Base-by-base conservation (phyloP, 2,888 invertebrate genomes). In the Malacosoma neustria region DNA sequence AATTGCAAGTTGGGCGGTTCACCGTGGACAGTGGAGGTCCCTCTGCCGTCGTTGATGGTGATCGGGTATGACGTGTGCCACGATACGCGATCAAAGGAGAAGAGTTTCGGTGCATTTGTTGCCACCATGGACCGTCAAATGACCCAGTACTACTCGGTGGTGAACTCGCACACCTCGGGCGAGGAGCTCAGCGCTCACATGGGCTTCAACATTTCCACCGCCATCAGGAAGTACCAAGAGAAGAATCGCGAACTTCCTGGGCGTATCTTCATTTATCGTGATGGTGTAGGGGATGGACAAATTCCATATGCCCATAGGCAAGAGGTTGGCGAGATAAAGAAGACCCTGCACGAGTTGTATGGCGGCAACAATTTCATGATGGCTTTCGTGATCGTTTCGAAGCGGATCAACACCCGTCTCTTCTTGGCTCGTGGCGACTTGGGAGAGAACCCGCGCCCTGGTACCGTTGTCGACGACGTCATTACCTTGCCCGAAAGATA, bases 281-380 rank as follows among this genome's bases (percentile, higher is more conserved):
- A 98, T 69, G 98, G 97, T 12, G 97, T 98, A 0, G 96, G 97
- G 1, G 97, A 98, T 51, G 97, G 98, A 0, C 96, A 97, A 61
- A 85, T 97, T 1, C 87, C 90, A 0, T 92, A 91, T 41, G 96
- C 98, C 0, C 80, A 88, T 6, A 88, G 91, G 1, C 91, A 91
- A 32, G 98, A 98, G 72, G 77, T 85, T 0, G 66, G 50, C 0
- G 69, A 81, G 5, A 77, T 93, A 0, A 89, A 89, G 39, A 67
- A 75, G 0, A 87, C 85, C 7, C 61, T 94, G 0, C 56, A 67
- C 0, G 74, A 82, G 3, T 60, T 90, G 0, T 92, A 93, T 41
- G 74, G 69, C 0, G 73, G 72, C 47, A 57, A 77, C 44, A 42
- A 74, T 1, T 75, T 71, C 29, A 87, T 87, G 39, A 51, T 98